phyloP scores from a whole-genome alignment of 1,140 invertebrate genomes.

The Scaptomyza montana region DNA sequence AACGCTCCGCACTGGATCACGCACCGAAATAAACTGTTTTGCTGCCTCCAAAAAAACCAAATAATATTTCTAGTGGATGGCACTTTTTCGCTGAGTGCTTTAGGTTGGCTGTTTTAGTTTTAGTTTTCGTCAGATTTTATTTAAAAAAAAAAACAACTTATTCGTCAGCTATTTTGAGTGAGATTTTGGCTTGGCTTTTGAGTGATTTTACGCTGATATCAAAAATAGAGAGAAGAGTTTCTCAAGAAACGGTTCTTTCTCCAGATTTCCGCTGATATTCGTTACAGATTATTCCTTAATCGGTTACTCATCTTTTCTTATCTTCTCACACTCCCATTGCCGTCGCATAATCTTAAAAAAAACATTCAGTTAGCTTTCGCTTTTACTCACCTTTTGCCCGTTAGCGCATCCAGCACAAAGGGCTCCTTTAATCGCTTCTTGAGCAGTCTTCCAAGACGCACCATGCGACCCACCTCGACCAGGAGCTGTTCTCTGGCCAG shows the following conservation, averaged over 20 bases:
- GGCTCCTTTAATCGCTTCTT: conserved; percentile 88
- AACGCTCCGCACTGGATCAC: conserved; percentile 78
- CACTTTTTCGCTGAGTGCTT: conserved; percentile 29
- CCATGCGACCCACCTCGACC: conserved; percentile 89
- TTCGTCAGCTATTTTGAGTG: conserved; percentile 28
- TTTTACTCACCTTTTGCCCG: conserved; percentile 76
- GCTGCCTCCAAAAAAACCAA: not conserved
- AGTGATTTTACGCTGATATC: conserved; percentile 2
- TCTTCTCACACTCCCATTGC: conserved; percentile 4
- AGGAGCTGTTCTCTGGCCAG: conserved; percentile 88
- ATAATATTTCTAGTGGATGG: conserved; percentile 12
- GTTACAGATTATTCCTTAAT: no score
- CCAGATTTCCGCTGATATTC: no score
- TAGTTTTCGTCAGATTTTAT: conserved; percentile 51
- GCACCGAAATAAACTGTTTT: conserved; percentile 79
- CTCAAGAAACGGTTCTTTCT: no score
- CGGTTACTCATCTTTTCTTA: no score
- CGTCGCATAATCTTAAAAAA: not conserved
- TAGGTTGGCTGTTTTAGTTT: conserved; percentile 24
- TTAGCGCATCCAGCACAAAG: conserved; percentile 83
- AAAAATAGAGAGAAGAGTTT: not conserved
- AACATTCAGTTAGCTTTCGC: not conserved
- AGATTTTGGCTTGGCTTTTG: not conserved
- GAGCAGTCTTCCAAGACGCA: conserved; percentile 88
- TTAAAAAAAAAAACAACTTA: conserved; percentile 30